Percentiles rank a stretch among this genome's conserved stretches.
Evolutionary conservation across 35 echinoderm and acorn worm genomes (phyloP).

Genomic region (Diadema setosum): DNA sequence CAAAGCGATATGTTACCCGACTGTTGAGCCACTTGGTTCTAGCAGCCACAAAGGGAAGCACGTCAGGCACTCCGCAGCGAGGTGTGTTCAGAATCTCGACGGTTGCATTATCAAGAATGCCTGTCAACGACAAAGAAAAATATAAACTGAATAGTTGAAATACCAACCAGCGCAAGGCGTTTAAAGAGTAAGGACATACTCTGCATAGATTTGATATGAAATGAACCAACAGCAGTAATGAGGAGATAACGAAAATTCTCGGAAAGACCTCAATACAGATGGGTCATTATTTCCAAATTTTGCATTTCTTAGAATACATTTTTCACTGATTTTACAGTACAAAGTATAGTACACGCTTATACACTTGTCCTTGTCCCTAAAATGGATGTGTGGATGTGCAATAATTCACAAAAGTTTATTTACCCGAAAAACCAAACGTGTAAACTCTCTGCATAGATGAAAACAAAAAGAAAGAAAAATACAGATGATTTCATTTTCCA

Average conservation of each 20-base stretch:
- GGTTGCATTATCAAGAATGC: not conserved
- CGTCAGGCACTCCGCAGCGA: constrained; percentile 30
- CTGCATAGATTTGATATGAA: not conserved
- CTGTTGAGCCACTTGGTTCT: not conserved
- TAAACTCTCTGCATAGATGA: too few relatives aligned
- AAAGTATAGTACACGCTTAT: too few relatives aligned
- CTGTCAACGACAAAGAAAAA: not conserved
- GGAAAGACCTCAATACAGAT: not conserved
- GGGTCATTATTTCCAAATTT: not conserved
- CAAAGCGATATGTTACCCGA: not conserved
- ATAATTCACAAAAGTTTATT: too few relatives aligned
- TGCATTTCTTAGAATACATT: not conserved
- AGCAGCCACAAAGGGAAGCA: not conserved
- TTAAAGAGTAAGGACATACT: not conserved
- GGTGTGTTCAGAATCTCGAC: not conserved
- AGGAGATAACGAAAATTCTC: not conserved
- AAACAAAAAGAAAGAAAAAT: not conserved
- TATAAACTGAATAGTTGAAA: not conserved
- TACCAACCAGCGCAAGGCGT: not conserved
- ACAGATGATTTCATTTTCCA: not conserved
- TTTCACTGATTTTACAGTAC: too few relatives aligned
- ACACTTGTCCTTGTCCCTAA: too few relatives aligned
- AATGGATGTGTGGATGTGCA: too few relatives aligned
- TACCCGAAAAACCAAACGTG: too few relatives aligned
- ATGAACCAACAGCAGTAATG: not conserved